These are phyloP conservation scores for Iselma pallidipennis DNA, from an alignment of 2,888 invertebrate genomes.

Conservation along the genomic window DNA sequence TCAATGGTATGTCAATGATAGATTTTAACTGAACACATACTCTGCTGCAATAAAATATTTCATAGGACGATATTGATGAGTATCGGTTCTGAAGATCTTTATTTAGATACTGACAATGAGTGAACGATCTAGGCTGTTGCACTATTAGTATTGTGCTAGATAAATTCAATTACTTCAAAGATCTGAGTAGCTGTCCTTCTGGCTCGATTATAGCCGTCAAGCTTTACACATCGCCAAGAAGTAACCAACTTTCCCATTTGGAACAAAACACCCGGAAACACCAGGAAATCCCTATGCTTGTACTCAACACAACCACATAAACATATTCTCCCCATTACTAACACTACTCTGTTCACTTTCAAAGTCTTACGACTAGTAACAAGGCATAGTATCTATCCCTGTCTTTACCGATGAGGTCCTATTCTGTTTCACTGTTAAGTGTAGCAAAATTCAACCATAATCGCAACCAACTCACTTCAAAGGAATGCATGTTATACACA, in stretches of 20 bases:
- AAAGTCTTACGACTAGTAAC: not conserved
- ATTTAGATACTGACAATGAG: too few relatives aligned
- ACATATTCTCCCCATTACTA: too few relatives aligned
- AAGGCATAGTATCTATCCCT: not conserved
- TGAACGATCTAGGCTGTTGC: too few relatives aligned
- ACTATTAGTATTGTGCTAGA: not conserved
- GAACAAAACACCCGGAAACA: not conserved
- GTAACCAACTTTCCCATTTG: too few relatives aligned
- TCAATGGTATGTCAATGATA: not conserved
- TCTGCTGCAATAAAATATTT: not conserved
- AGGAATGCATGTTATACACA: slow-evolving; percentile 38
- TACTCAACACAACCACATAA: too few relatives aligned
- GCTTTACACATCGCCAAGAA: not conserved
- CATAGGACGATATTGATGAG: not conserved
- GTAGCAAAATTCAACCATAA: slow-evolving; percentile 9
- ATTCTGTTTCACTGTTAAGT: not conserved
- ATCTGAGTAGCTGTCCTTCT: not conserved
- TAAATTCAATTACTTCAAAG: not conserved
- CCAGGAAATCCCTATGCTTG: not conserved
- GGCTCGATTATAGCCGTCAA: too few relatives aligned
- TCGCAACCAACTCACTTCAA: slow-evolving; percentile 23
- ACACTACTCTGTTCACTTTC: too few relatives aligned
- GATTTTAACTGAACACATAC: not conserved
- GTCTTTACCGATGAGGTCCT: not conserved
- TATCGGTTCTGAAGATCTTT: too few relatives aligned